A percentile compares a stretch with the other conserved stretches of the same genome.
Evolutionary conservation across 2,797 vertebrate species (phyloP).

Genomic region (Squalus acanthias): DNA sequence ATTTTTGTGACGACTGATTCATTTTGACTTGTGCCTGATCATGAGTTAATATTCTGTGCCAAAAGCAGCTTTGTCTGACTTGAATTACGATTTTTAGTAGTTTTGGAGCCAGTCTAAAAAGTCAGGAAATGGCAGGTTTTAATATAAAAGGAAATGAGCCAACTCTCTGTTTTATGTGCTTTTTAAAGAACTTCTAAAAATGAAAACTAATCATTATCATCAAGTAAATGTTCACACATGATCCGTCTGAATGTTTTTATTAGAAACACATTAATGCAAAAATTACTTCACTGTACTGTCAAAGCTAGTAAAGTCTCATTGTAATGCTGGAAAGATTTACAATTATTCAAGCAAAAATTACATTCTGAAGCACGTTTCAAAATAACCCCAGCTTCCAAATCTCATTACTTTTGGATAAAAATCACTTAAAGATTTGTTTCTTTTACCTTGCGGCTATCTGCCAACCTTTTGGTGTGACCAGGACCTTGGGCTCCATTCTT

Average conservation of each 20-base stretch:
- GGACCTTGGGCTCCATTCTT: background rate
- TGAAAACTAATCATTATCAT: background rate
- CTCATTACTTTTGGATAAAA: background rate
- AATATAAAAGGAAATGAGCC: constrained; percentile 23
- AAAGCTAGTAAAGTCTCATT: background rate
- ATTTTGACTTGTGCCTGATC: constrained; percentile 21
- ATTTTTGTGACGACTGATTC: background rate
- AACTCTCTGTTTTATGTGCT: background rate
- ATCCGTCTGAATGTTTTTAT: constrained; percentile 45
- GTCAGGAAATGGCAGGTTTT: constrained; percentile 47
- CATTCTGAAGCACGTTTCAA: background rate
- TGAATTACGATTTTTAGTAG: constrained; percentile 33
- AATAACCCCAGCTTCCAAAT: no score
- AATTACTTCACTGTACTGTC: background rate
- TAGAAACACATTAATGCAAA: background rate
- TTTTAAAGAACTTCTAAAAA: constrained; percentile 18
- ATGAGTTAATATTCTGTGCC: background rate
- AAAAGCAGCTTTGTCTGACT: constrained; percentile 32
- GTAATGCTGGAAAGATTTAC: background rate
- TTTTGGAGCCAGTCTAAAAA: constrained; percentile 44
- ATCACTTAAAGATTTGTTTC: background rate
- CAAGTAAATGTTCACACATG: constrained; percentile 31
- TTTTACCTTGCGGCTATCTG: background rate
- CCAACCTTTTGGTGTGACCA: background rate
- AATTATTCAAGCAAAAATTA: background rate